phyloP scores from a whole-genome alignment of 2,797 vertebrate genomes.

The Tokudaia tokunoshimensis region DNA sequence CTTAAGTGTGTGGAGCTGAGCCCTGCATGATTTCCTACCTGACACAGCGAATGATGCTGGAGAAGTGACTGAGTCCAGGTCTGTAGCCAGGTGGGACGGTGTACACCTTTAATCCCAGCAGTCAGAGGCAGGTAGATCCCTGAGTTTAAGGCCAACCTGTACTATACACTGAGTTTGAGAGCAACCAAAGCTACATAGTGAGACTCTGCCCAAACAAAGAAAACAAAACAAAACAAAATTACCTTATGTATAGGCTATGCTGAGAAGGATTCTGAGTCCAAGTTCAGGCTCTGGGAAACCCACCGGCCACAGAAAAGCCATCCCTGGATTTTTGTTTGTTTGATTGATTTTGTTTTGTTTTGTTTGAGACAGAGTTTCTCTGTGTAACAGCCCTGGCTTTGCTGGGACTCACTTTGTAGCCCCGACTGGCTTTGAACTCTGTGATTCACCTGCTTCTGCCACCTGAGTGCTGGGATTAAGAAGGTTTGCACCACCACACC shows the following conservation, averaged over 20 bases:
- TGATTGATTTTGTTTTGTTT: background rate
- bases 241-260: background rate
- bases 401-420: background rate
- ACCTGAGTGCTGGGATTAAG: background rate
- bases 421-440: background rate
- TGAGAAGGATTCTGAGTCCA: conserved; percentile 62
- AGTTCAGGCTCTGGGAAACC: conserved; percentile 31
- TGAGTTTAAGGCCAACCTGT: background rate
- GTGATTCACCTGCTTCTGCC: background rate
- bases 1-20: conserved; percentile 49
- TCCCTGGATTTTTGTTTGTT: background rate
- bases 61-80: conserved; percentile 21
- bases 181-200: background rate
- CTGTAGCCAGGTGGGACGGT: background rate
- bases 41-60: background rate
- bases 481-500: background rate
- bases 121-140: background rate
- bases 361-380: background rate
- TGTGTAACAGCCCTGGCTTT: background rate
- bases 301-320: background rate
- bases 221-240: background rate
- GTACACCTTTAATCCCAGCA: background rate
- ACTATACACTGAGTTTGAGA: background rate
- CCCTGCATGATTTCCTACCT: background rate
- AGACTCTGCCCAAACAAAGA: background rate